These are phyloP conservation scores for Cichladusa arquata DNA, from an alignment of 2,113 vertebrate genomes.

Conservation along the genomic window DNA sequence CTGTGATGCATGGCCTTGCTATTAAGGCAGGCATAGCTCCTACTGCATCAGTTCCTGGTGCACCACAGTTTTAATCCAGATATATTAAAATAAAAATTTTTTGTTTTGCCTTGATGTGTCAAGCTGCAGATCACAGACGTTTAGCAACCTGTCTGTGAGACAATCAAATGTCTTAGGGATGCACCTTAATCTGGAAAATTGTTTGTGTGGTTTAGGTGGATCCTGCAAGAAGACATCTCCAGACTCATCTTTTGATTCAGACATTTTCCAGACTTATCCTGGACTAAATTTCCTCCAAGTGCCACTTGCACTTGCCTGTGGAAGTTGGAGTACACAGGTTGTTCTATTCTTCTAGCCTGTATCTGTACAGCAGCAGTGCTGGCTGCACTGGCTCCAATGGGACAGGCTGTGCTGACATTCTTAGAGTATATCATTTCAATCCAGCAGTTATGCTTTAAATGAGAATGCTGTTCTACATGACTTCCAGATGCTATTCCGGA, in stretches of 20 bases:
- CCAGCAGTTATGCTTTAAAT: not conserved
- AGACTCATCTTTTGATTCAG: not conserved
- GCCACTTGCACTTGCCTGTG: not conserved
- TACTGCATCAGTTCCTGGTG: not conserved
- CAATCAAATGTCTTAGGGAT: not conserved
- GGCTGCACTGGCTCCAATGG: not conserved
- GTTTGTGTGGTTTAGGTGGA: not conserved
- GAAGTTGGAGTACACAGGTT: not conserved
- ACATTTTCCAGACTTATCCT: not conserved
- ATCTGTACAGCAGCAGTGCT: not conserved
- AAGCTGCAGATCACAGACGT: not conserved
- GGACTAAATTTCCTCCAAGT: not conserved
- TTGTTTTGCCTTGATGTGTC: not conserved
- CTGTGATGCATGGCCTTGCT: not conserved
- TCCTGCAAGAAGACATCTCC: not conserved
- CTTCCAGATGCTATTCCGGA: not conserved
- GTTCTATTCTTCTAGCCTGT: rapidly evolving
- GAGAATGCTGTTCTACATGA: not conserved
- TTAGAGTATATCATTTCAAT: not conserved
- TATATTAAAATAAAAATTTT: not conserved
- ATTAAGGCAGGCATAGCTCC: not conserved
- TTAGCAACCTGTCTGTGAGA: not conserved
- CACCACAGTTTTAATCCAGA: not conserved
- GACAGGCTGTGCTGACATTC: not conserved
- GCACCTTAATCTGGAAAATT: not conserved